Evolutionary conservation across 2,113 vertebrate genomes (phyloP).

Genomic region (Pterocles burchelli): DNA sequence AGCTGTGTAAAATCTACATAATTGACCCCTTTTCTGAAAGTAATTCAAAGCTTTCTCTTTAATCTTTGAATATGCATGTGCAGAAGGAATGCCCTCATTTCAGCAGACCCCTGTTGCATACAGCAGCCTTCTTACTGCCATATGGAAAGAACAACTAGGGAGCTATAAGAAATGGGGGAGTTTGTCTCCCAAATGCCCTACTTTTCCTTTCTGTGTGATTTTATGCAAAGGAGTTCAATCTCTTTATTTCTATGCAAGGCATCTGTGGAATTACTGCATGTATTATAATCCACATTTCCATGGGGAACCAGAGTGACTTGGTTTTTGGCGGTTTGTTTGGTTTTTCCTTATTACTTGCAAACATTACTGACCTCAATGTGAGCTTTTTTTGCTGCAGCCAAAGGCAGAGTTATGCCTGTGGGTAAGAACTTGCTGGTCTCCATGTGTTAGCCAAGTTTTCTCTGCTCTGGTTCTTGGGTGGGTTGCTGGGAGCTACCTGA

Average conservation of each 20-base stretch:
- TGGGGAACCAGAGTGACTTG: not conserved
- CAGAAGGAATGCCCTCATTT: slow-evolving; percentile 34
- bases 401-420: not conserved
- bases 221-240: not conserved
- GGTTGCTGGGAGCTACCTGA: not conserved
- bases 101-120: slow-evolving; percentile 16
- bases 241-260: not conserved
- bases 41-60: slow-evolving; percentile 58
- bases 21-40: slow-evolving; percentile 68
- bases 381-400: not conserved
- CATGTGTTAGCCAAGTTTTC: not conserved
- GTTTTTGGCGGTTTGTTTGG: not conserved
- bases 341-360: not conserved
- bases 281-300: not conserved
- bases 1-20: slow-evolving; percentile 67
- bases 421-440: not conserved
- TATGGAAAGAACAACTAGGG: not conserved
- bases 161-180: not conserved
- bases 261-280: not conserved
- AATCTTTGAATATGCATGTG: slow-evolving; percentile 61
- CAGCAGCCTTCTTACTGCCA: slow-evolving; percentile 4
- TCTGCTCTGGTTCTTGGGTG: not conserved
- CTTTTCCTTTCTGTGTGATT: slow-evolving; percentile 17
- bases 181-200: slow-evolving; percentile 16
- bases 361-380: not conserved